Conservation (phyloP, 2,113 vertebrate species). For the Calyptommatus sinebrachiatus region DNA sequence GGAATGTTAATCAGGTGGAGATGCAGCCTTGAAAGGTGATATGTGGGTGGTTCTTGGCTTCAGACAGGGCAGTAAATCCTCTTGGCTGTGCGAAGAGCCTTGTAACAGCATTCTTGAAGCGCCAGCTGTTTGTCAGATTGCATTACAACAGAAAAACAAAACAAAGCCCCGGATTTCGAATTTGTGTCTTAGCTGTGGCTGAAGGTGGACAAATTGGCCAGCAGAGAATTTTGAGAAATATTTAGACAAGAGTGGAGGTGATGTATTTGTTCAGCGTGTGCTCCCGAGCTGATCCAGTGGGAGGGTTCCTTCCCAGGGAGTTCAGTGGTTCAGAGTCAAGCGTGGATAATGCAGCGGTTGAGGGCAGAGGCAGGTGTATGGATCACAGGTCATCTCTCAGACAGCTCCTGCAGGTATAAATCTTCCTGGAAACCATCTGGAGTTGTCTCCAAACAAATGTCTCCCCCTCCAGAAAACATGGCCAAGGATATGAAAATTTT, state of each 20-base stretch:
- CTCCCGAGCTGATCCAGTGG: too few species aligned
- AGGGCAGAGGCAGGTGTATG: too few species aligned
- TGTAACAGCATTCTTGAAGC: constrained; percentile 2
- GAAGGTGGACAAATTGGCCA: background rate
- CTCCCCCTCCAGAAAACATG: too few species aligned
- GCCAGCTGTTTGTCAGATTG: background rate
- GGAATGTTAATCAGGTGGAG: constrained; percentile 37
- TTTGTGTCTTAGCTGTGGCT: background rate
- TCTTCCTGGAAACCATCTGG: too few species aligned
- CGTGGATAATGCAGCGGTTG: too few species aligned
- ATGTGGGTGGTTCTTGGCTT: background rate
- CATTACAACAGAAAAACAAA: background rate
- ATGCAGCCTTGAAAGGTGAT: background rate
- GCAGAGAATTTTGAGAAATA: background rate
- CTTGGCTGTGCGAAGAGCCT: constrained; percentile 2
- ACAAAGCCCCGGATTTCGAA: background rate
- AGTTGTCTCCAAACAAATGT: too few species aligned
- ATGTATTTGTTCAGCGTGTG: background rate
- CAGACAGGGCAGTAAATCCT: background rate
- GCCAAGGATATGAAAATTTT: too few species aligned
- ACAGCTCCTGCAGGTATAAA: too few species aligned
- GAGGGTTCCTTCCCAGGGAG: too few species aligned
- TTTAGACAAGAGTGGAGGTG: background rate
- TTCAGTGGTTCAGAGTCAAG: too few species aligned
- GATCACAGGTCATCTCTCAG: too few species aligned